A percentile compares a stretch with the other conserved stretches of the same genome.
These are phyloP conservation scores for Adrianichthys oophorus DNA, from an alignment of 2,797 vertebrate species.

Conservation along the genomic window DNA sequence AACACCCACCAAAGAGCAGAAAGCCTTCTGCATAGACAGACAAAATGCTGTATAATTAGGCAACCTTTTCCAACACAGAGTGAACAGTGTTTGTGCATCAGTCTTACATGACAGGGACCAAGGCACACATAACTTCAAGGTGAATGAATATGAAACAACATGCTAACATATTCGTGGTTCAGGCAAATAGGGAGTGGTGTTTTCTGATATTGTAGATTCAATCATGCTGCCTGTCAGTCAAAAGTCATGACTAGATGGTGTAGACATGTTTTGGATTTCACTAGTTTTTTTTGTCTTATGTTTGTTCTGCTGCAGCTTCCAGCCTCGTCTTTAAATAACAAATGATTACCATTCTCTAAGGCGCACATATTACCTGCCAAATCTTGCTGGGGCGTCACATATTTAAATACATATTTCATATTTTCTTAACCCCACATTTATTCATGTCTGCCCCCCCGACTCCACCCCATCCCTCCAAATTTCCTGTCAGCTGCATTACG, in stretches of 20 bases:
- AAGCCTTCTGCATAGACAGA: conserved; percentile 67
- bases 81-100: conserved; percentile 46
- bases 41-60: conserved; percentile 72
- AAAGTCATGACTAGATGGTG: conserved; percentile 46
- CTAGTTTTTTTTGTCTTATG: conserved; percentile 33
- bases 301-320: conserved; percentile 42
- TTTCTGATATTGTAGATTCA: conserved; percentile 77
- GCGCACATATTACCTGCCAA: conserved; percentile 76
- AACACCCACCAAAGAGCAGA: conserved; percentile 58
- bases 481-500: conserved; percentile 81
- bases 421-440: conserved; percentile 41
- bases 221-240: conserved; percentile 77
- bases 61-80: conserved; percentile 61
- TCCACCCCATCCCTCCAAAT: conserved; percentile 53
- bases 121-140: conserved; percentile 73
- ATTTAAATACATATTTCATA: conserved; percentile 79
- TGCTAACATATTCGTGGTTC: conserved; percentile 75
- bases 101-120: conserved; percentile 63
- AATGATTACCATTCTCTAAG: conserved; percentile 67
- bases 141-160: conserved; percentile 79
- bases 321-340: conserved; percentile 65
- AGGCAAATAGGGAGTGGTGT: conserved; percentile 51
- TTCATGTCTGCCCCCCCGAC: conserved; percentile 1
- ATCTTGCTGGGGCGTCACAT: conserved; percentile 60
- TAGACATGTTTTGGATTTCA: conserved; percentile 62